These are phyloP conservation scores for Grammomys surdaster DNA, from an alignment of 2,113 vertebrate genomes.

Conservation along the genomic window DNA sequence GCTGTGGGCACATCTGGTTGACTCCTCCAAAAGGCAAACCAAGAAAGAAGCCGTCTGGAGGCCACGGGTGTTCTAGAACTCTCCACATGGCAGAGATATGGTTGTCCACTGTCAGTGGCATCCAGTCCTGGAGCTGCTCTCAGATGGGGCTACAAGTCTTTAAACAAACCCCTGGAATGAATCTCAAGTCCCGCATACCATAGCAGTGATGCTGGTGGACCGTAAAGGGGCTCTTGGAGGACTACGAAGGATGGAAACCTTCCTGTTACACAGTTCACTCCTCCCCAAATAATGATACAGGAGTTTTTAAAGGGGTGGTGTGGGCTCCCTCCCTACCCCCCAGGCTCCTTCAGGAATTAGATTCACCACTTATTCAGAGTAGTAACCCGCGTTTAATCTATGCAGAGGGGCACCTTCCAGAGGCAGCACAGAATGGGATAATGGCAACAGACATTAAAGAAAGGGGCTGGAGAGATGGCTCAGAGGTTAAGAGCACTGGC, in stretches of 20 bases:
- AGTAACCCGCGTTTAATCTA: fast-evolving
- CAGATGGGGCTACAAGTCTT: no score
- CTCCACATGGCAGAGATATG: no score
- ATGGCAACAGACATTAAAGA: neutral
- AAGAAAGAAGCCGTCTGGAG: no score
- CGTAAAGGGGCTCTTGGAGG: neutral
- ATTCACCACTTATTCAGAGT: fast-evolving
- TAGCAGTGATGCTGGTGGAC: no score
- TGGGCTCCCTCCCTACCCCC: neutral
- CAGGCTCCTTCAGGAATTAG: neutral
- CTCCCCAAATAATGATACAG: neutral
- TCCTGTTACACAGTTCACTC: neutral
- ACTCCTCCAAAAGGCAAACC: neutral
- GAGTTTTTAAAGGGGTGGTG: no score
- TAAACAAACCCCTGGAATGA: neutral
- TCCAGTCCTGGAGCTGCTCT: neutral
- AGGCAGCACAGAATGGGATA: fast-evolving
- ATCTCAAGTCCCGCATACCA: neutral
- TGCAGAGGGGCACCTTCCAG: neutral
- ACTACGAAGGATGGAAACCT: fast-evolving
- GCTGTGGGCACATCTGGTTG: fast-evolving
- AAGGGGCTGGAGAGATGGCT: neutral
- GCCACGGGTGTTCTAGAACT: neutral
- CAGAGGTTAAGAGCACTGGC: neutral
- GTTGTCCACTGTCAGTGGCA: neutral